Evolutionary conservation across 2,888 invertebrate species (phyloP).

Genomic region (Oeneis ivallda): DNA sequence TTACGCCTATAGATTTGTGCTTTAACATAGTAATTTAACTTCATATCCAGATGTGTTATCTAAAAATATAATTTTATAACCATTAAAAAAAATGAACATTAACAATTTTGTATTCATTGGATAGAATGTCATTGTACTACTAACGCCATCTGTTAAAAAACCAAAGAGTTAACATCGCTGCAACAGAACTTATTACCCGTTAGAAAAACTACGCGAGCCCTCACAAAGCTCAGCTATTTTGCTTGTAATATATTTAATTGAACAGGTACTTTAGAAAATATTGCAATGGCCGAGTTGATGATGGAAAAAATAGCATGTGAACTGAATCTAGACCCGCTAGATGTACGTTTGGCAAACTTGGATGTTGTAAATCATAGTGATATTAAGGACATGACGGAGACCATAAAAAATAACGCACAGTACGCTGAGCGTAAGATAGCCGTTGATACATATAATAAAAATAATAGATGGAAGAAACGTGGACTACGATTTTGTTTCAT

Average conservation of each 20-base stretch:
- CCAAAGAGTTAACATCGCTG: background rate
- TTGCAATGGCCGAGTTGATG: constrained; percentile 81
- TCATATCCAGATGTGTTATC: too few species aligned
- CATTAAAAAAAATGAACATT: too few species aligned
- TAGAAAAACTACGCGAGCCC: too few species aligned
- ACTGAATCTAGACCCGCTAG: constrained; percentile 77
- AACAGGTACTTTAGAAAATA: constrained; percentile 75
- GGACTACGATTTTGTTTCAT: constrained; percentile 83
- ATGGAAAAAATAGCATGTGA: constrained; percentile 83
- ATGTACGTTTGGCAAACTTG: constrained; percentile 80
- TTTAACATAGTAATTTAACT: too few species aligned
- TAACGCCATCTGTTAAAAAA: too few species aligned
- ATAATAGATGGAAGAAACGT: constrained; percentile 87
- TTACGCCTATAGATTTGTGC: too few species aligned
- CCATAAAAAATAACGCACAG: constrained; percentile 74
- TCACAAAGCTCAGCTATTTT: background rate
- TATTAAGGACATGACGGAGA: constrained; percentile 71
- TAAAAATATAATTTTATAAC: too few species aligned
- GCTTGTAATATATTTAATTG: background rate
- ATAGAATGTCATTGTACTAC: too few species aligned
- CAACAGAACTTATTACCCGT: too few species aligned
- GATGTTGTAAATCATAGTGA: constrained; percentile 46
- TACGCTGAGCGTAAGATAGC: constrained; percentile 71
- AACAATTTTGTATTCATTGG: too few species aligned
- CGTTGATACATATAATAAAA: constrained; percentile 79